Conservation (phyloP, 2,888 invertebrate species). For the Xestoiulus laeticollis region DNA sequence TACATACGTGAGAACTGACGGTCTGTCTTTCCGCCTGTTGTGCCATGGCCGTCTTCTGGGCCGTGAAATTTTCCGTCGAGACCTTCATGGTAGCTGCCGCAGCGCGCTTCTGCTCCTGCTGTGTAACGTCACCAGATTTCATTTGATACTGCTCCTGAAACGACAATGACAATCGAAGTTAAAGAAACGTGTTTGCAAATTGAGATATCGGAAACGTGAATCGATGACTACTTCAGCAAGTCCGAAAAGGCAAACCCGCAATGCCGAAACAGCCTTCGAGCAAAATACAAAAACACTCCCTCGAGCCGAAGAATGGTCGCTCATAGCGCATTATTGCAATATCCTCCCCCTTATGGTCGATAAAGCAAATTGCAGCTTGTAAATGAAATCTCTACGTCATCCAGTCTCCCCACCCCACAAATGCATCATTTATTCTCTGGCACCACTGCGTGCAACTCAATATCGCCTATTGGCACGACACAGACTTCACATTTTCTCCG, state of each 20-base stretch:
- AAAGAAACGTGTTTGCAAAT: not conserved
- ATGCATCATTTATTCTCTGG: not conserved
- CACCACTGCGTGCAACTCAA: not conserved
- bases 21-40: constrained; percentile 58
- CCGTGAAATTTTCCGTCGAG: constrained; percentile 85
- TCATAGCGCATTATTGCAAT: not conserved
- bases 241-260: not conserved
- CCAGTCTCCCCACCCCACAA: not conserved
- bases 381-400: not conserved
- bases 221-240: not conserved
- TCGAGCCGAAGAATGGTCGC: not conserved
- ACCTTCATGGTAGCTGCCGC: constrained; percentile 84
- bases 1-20: constrained; percentile 54
- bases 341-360: constrained; percentile 18
- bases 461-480: not conserved
- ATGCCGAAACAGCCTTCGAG: not conserved
- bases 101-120: constrained; percentile 86
- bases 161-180: not conserved
- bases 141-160: constrained; percentile 81
- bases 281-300: not conserved
- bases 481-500: not conserved
- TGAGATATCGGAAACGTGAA: not conserved
- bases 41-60: constrained; percentile 73
- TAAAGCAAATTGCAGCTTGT: not conserved
- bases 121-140: constrained; percentile 83